Conservation (phyloP, 2,888 invertebrate species). For the Heliconius erato region DNA sequence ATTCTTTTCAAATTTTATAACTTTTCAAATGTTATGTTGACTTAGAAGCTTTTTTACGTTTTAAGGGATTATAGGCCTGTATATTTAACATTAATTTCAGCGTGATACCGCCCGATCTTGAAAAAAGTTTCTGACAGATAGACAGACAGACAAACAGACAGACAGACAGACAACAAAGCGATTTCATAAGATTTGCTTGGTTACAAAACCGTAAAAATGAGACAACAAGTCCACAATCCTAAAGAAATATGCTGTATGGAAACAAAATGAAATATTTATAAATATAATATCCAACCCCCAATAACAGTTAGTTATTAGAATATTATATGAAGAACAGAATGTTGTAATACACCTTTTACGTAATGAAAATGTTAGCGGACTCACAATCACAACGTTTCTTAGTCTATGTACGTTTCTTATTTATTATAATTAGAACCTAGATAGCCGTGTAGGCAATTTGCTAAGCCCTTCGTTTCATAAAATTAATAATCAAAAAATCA, state of each 20-base stretch:
- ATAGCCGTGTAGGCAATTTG: not conserved
- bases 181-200: no score
- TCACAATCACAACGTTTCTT: not conserved
- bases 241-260: not conserved
- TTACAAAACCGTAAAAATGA: no score
- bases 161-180: no score
- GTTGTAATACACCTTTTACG: constrained; percentile 15
- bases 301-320: constrained; percentile 17
- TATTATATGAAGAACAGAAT: not conserved
- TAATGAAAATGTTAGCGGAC: constrained; percentile 9
- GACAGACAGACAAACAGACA: no score
- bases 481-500: not conserved
- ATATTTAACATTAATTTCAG: no score
- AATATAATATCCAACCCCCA: not conserved
- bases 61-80: no score
- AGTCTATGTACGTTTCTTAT: not conserved
- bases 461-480: not conserved
- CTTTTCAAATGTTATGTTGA: no score
- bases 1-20: no score
- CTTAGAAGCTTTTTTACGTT: no score
- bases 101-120: no score
- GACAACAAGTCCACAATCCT: not conserved
- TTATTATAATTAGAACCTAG: not conserved
- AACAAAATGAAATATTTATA: constrained; percentile 1
- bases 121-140: no score